These are phyloP conservation scores for Tinamus major DNA, from an alignment of 2,797 vertebrate genomes.

Conservation along the genomic window DNA sequence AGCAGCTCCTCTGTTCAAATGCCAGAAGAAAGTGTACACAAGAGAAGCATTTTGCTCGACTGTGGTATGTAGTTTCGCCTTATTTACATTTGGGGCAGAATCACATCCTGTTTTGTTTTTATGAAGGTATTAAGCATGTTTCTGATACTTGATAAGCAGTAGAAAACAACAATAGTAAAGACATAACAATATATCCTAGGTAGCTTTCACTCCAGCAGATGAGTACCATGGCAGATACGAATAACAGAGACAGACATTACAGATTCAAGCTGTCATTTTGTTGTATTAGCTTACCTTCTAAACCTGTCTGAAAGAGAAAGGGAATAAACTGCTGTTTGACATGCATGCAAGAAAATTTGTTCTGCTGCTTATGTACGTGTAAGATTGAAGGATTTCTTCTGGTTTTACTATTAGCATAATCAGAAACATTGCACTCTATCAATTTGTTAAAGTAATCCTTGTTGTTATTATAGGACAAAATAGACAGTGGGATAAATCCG, in stretches of 20 bases:
- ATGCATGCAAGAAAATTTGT: constrained; percentile 28
- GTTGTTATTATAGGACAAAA: not conserved
- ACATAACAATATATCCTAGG: not conserved
- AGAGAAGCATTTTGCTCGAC: not conserved
- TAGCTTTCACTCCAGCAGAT: not conserved
- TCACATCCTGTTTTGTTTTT: not conserved
- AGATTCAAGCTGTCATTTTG: constrained; percentile 27
- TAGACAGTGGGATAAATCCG: not conserved
- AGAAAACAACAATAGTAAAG: constrained; percentile 11
- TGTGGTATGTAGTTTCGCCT: not conserved
- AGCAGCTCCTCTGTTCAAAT: not conserved
- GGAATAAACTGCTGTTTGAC: constrained; percentile 52
- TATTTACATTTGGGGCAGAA: not conserved
- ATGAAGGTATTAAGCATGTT: not conserved
- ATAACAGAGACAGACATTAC: not conserved
- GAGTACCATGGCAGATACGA: not conserved
- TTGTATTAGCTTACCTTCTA: constrained; percentile 51
- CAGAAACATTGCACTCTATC: constrained; percentile 28
- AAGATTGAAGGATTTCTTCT: constrained; percentile 50
- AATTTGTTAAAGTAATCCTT: constrained; percentile 21
- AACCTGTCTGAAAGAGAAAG: constrained; percentile 41
- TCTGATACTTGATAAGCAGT: not conserved
- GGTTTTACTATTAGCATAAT: constrained; percentile 41
- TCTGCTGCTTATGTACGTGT: constrained; percentile 25
- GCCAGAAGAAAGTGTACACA: not conserved